A percentile compares a stretch with the other conserved stretches of the same genome.
Conservation (phyloP, 2,888 invertebrate species). For the Amblyjoppa proteus region DNA sequence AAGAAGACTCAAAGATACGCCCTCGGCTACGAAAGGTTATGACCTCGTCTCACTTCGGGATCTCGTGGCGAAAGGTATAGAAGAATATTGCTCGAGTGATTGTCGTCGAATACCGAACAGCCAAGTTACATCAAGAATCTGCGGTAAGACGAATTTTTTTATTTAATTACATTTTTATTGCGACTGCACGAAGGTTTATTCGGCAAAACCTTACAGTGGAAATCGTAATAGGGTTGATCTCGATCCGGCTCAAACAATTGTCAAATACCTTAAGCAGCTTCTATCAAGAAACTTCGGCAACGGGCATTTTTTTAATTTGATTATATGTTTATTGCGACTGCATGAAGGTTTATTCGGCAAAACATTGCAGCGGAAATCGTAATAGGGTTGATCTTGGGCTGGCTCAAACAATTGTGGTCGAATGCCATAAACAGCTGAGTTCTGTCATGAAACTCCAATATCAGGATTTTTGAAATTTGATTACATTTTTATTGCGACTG, state of each 20-base stretch:
- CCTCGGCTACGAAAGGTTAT: slow-evolving; percentile 56
- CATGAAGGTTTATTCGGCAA: no score
- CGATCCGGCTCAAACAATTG: slow-evolving; percentile 39
- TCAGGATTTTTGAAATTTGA: no score
- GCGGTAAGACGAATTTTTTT: not conserved
- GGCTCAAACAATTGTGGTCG: no score
- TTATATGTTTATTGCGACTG: no score
- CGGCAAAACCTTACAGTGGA: slow-evolving; percentile 59
- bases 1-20: slow-evolving; percentile 47
- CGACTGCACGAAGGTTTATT: no score
- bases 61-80: slow-evolving; percentile 33
- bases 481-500: no score
- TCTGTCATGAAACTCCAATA: no score
- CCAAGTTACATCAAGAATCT: slow-evolving; percentile 2
- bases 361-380: no score
- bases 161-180: not conserved
- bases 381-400: no score
- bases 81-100: slow-evolving; percentile 40
- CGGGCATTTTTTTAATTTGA: no score
- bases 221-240: slow-evolving; percentile 81
- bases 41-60: slow-evolving; percentile 53
- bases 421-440: no score
- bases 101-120: not conserved
- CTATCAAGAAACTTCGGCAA: not conserved
- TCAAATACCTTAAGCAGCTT: not conserved